Percentiles rank a stretch among this genome's conserved stretches.
Conservation (phyloP, 2,113 vertebrate species). For the Zeus faber region DNA sequence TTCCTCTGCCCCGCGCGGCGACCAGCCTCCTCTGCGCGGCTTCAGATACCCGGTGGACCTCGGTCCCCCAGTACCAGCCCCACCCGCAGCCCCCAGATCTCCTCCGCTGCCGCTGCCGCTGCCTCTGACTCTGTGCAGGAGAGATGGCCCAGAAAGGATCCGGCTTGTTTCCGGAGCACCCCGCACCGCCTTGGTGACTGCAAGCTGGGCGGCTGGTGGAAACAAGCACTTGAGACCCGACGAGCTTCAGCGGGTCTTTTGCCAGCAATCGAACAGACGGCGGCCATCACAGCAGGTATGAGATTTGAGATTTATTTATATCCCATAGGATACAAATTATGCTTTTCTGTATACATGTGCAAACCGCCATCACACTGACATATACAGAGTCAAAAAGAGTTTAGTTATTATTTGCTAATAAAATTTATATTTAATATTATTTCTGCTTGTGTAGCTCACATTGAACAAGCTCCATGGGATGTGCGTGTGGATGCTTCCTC, state of each 20-base stretch:
- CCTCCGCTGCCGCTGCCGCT: conserved; percentile 1
- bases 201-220: conserved; percentile 39
- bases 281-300: no score
- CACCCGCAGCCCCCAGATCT: not conserved
- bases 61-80: conserved; percentile 2
- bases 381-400: no score
- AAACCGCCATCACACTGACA: no score
- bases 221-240: no score
- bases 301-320: no score
- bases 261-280: no score
- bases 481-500: not conserved
- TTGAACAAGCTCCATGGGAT: conserved; percentile 17
- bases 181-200: conserved; percentile 21
- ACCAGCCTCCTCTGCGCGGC: conserved; percentile 1
- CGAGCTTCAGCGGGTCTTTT: no score
- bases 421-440: no score
- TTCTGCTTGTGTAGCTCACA: not conserved
- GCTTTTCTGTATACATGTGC: no score
- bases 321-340: no score
- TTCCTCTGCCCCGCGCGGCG: conserved; percentile 4
- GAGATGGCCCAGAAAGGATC: conserved; percentile 14
- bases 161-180: conserved; percentile 11
- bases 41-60: not conserved
- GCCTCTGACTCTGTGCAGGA: conserved; percentile 8
- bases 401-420: no score